Evolutionary conservation across 2,113 vertebrate genomes (phyloP).

Genomic region (Xiphophorus maculatus): DNA sequence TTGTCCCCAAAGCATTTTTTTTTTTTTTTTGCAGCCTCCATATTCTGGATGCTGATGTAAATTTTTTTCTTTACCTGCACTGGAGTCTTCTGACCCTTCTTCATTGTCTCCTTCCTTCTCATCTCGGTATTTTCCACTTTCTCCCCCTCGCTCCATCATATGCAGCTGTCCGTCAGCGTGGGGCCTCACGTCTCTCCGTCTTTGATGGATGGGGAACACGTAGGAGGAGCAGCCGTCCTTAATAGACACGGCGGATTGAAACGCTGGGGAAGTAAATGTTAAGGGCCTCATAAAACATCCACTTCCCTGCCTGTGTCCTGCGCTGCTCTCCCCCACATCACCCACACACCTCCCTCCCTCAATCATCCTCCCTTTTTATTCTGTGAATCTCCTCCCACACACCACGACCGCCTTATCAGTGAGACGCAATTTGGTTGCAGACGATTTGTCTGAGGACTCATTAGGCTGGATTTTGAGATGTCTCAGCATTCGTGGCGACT

Average conservation of each 20-base stretch:
- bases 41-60: slow-evolving; percentile 20
- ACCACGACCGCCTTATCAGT: slow-evolving; percentile 39
- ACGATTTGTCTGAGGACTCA: slow-evolving; percentile 26
- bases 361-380: slow-evolving; percentile 21
- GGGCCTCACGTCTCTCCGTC: slow-evolving; percentile 51
- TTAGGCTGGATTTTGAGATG: slow-evolving; percentile 3
- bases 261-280: slow-evolving; percentile 83
- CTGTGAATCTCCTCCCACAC: slow-evolving; percentile 52
- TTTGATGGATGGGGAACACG: slow-evolving; percentile 81
- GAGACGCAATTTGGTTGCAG: slow-evolving; percentile 26
- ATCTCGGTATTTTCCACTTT: slow-evolving; percentile 37
- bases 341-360: slow-evolving; percentile 52
- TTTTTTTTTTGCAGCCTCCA: not conserved
- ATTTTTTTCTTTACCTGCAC: slow-evolving; percentile 1
- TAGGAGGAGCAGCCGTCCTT: slow-evolving; percentile 78
- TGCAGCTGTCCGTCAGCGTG: slow-evolving; percentile 70
- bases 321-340: slow-evolving; percentile 52
- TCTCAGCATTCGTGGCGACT: slow-evolving; percentile 1
- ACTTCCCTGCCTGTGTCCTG: slow-evolving; percentile 65
- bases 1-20: slow-evolving; percentile 31
- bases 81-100: slow-evolving; percentile 4
- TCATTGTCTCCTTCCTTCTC: slow-evolving; percentile 17
- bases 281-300: slow-evolving; percentile 84
- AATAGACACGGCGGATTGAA: slow-evolving; percentile 83
- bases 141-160: slow-evolving; percentile 51